Conservation (phyloP, 2,113 vertebrate genomes). For the Labeo catla region DNA sequence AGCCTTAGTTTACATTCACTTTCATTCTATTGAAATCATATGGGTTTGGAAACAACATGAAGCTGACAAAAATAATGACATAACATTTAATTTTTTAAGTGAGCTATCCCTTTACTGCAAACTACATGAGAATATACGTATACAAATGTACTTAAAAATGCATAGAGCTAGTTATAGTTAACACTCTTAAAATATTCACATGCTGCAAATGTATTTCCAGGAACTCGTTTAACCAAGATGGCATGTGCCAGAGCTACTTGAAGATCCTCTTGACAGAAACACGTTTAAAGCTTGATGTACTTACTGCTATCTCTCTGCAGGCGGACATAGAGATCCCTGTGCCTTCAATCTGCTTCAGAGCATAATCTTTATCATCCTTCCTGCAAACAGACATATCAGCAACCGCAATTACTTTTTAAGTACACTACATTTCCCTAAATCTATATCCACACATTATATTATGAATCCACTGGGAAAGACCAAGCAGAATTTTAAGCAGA, state of each 20-base stretch:
- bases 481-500: background rate
- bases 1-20: background rate
- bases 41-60: background rate
- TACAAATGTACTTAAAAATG: background rate
- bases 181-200: background rate
- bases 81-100: background rate
- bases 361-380: conserved; percentile 99
- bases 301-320: conserved; percentile 99
- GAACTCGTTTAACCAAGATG: background rate
- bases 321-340: conserved; percentile 99
- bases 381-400: conserved; percentile 79
- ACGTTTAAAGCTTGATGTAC: conserved; percentile 62
- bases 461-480: conserved; percentile 1
- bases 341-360: conserved; percentile 99
- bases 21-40: background rate
- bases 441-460: conserved; percentile 48
- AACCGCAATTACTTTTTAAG: conserved; percentile 32
- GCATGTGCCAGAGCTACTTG: background rate
- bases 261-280: conserved; percentile 9
- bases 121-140: background rate
- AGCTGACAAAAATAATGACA: background rate
- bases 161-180: background rate
- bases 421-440: conserved; percentile 52
- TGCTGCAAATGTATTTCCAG: background rate
- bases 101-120: background rate